phyloP scores from a whole-genome alignment of 1,140 invertebrate species.

The Liolophura sinensis region DNA sequence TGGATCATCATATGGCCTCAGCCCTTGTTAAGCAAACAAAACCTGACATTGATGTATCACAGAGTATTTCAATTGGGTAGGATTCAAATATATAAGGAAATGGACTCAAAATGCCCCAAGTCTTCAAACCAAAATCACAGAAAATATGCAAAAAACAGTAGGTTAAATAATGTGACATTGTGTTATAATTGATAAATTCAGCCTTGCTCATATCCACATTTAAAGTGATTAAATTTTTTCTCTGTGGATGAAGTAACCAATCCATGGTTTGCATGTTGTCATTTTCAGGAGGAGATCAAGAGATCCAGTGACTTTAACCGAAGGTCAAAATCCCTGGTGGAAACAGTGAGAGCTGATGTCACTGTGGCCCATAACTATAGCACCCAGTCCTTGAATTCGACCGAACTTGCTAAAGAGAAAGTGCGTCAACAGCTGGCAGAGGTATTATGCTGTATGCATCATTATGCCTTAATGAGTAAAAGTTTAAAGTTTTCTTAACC shows the following conservation, averaged over 20 bases:
- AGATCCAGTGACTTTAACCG: conserved; percentile 33
- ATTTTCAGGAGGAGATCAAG: conserved; percentile 32
- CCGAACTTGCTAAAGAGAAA: conserved; percentile 51
- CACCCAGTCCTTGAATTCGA: conserved; percentile 52
- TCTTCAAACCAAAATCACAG: too few relatives aligned
- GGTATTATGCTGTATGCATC: conserved; percentile 18
- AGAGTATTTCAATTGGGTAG: too few relatives aligned
- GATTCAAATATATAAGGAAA: too few relatives aligned
- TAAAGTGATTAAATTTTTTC: too few relatives aligned
- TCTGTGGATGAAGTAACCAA: not conserved
- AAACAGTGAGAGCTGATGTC: conserved; percentile 32
- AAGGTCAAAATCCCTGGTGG: conserved; percentile 28
- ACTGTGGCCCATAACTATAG: conserved; percentile 53
- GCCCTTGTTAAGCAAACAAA: too few relatives aligned
- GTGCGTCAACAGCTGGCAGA: conserved; percentile 40
- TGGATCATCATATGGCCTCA: too few relatives aligned
- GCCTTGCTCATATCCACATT: too few relatives aligned
- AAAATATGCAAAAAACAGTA: too few relatives aligned
- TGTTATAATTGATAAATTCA: too few relatives aligned
- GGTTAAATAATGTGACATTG: too few relatives aligned
- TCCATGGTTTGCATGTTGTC: not conserved
- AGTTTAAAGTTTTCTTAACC: not conserved
- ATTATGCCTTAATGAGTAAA: not conserved
- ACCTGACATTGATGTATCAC: too few relatives aligned
- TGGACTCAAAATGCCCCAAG: too few relatives aligned